These are phyloP conservation scores for Anthonomus grandis DNA, from an alignment of 1,140 invertebrate genomes.

Conservation along the genomic window DNA sequence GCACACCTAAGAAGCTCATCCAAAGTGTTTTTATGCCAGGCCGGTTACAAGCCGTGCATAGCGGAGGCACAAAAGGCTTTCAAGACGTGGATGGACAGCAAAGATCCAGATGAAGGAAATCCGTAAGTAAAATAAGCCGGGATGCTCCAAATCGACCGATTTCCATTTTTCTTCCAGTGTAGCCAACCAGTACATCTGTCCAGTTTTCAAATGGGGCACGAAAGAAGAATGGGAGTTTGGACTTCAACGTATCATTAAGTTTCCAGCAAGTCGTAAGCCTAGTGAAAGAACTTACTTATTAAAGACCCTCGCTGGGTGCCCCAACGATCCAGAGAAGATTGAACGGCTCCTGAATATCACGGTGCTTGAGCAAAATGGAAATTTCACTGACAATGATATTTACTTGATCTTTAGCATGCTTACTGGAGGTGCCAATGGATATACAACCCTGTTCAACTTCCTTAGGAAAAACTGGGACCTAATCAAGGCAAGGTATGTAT, in stretches of 20 bases:
- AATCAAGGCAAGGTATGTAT: conserved; percentile 58
- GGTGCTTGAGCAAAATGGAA: conserved; percentile 61
- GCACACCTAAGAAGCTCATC: conserved; percentile 59
- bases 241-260: conserved; percentile 67
- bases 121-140: conserved; percentile 56
- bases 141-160: not conserved
- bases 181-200: conserved; percentile 68
- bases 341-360: conserved; percentile 64
- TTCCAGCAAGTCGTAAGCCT: conserved; percentile 61
- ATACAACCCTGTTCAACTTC: conserved; percentile 67
- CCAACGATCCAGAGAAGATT: conserved; percentile 63
- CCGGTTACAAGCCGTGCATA: conserved; percentile 69
- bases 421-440: conserved; percentile 61
- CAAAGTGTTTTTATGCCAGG: conserved; percentile 66
- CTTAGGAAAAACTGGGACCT: conserved; percentile 62
- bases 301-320: conserved; percentile 72
- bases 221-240: conserved; percentile 76
- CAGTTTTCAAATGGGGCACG: conserved; percentile 73
- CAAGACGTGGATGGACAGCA: conserved; percentile 63
- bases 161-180: conserved; percentile 53
- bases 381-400: conserved; percentile 69
- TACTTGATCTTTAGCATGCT: conserved; percentile 70
- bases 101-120: conserved; percentile 67
- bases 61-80: conserved; percentile 63
- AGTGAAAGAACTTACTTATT: conserved; percentile 71